phyloP scores from a whole-genome alignment of 2,797 vertebrate species.

The Lindbergichthys nudifrons region DNA sequence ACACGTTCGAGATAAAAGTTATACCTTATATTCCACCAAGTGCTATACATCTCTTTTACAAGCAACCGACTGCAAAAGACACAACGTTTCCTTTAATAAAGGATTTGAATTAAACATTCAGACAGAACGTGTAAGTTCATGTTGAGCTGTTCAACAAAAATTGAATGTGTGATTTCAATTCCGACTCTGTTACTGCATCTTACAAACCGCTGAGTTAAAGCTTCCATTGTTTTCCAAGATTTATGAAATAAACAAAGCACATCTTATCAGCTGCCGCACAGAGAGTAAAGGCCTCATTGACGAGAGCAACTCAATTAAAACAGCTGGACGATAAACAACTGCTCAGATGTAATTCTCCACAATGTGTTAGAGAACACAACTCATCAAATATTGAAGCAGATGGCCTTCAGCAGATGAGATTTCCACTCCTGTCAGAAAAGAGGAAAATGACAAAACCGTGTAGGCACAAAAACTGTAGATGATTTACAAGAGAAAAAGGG shows the following conservation, averaged over 20 bases:
- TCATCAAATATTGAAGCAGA: constrained; percentile 31
- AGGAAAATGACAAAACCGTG: constrained; percentile 9
- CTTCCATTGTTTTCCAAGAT: constrained; percentile 8
- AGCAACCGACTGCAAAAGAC: background rate
- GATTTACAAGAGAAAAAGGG: constrained; percentile 4
- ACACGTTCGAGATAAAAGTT: too few species aligned
- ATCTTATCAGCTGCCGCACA: constrained; percentile 13
- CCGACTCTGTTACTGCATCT: background rate
- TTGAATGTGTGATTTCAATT: background rate
- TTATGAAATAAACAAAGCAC: constrained; percentile 21
- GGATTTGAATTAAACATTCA: constrained; percentile 6
- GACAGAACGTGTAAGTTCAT: constrained; percentile 4
- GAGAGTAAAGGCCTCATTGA: background rate
- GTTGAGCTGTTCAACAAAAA: constrained; percentile 7
- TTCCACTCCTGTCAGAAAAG: constrained; percentile 11
- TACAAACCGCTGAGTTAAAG: background rate
- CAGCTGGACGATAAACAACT: constrained; percentile 24
- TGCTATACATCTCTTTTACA: background rate
- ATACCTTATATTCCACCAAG: background rate
- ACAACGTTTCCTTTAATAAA: background rate
- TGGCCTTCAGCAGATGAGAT: constrained; percentile 28
- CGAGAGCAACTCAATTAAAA: constrained; percentile 10
- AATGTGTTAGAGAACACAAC: constrained; percentile 13
- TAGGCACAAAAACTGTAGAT: constrained; percentile 7
- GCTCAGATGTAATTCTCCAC: constrained; percentile 27